Evolutionary conservation across 2,797 vertebrate species (phyloP).

Genomic region (Oophaga sylvatica): DNA sequence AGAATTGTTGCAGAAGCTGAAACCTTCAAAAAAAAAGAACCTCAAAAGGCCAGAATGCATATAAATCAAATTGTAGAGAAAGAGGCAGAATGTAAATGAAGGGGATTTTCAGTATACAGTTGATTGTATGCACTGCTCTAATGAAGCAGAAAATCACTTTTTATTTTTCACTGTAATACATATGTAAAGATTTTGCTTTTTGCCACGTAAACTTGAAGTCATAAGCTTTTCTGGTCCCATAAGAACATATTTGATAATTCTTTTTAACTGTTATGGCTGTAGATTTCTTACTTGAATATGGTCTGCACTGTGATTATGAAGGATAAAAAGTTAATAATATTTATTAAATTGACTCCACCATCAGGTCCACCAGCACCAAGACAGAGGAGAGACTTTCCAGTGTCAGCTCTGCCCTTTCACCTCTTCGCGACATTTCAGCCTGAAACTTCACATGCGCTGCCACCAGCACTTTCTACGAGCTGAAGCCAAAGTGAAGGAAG

Average conservation of each 20-base stretch:
- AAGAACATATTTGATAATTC: background rate
- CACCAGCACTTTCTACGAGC: slow-evolving; percentile 98
- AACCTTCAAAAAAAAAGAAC: too few relatives aligned
- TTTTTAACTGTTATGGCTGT: background rate
- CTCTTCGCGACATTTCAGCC: slow-evolving; percentile 98
- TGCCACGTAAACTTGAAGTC: background rate
- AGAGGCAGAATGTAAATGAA: background rate
- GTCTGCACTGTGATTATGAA: background rate
- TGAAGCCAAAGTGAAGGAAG: slow-evolving; percentile 97
- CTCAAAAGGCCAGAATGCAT: background rate
- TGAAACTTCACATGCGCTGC: slow-evolving; percentile 99
- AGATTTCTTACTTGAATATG: background rate
- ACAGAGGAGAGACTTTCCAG: slow-evolving; percentile 98
- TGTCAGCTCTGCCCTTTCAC: slow-evolving; percentile 99
- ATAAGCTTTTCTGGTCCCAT: background rate
- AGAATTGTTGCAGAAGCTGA: background rate
- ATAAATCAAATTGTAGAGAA: background rate
- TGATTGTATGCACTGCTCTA: background rate
- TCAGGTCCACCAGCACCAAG: slow-evolving; percentile 99
- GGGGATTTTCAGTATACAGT: background rate
- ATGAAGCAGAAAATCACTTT: background rate
- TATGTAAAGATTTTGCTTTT: background rate
- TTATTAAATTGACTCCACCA: slow-evolving; percentile 42
- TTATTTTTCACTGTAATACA: background rate
- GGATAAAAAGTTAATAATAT: background rate